phyloP scores from a whole-genome alignment of 2,113 vertebrate species.

The Cochlearius cochlearius region DNA sequence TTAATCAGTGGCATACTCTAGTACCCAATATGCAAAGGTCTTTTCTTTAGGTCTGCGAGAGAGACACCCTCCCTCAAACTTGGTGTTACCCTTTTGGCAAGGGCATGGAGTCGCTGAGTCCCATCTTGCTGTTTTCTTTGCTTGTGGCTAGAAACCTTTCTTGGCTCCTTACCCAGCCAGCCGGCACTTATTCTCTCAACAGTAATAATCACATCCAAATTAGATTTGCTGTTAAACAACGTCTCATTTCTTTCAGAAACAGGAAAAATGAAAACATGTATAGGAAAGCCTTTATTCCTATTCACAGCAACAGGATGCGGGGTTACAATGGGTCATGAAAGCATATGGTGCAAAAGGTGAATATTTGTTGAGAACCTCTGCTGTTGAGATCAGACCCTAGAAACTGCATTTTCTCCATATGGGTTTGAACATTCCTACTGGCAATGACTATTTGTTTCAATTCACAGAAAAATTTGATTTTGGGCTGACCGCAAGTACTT shows the following conservation, averaged over 20 bases:
- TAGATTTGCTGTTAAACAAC: conserved; percentile 41
- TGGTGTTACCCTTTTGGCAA: background rate
- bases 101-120: background rate
- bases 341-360: conserved; percentile 12
- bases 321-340: conserved; percentile 5
- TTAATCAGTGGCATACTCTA: background rate
- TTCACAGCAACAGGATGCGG: background rate
- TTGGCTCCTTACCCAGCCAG: conserved; percentile 14
- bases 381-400: background rate
- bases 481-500: background rate
- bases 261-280: conserved; percentile 37
- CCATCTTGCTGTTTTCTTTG: background rate
- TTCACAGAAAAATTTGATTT: conserved; percentile 22
- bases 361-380: conserved; percentile 4
- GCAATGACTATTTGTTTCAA: background rate
- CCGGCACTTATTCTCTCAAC: conserved; percentile 54
- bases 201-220: conserved; percentile 61
- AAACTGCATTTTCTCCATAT: background rate
- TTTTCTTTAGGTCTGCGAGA: background rate
- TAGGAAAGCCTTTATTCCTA: conserved; percentile 37
- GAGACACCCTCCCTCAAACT: background rate
- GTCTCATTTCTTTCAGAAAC: conserved; percentile 33
- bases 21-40: background rate
- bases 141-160: conserved; percentile 15
- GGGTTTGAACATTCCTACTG: background rate